Evolutionary conservation across 2,797 vertebrate species (phyloP).

Genomic region (Syngnathus acus): DNA sequence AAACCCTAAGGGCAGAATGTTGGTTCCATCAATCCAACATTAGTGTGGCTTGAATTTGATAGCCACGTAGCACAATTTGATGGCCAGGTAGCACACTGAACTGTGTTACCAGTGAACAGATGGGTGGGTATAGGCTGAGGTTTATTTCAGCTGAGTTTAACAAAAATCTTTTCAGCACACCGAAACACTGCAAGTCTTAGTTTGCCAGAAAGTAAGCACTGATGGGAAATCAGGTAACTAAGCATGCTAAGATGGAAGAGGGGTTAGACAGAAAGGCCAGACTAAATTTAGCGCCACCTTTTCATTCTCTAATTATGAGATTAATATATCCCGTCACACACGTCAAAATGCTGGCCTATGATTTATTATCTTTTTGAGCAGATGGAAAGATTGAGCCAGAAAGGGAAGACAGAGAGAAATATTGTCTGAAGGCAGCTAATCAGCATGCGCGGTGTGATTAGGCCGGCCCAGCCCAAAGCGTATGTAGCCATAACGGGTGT

Average conservation of each 20-base stretch:
- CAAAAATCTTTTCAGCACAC: background rate
- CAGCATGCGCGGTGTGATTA: slow-evolving; percentile 35
- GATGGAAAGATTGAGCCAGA: slow-evolving; percentile 57
- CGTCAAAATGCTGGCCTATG: slow-evolving; percentile 57
- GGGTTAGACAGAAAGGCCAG: slow-evolving; percentile 58
- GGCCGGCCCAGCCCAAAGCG: slow-evolving; percentile 9
- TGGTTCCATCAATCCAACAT: slow-evolving; percentile 47
- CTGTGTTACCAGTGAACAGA: slow-evolving; percentile 25
- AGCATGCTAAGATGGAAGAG: slow-evolving; percentile 5
- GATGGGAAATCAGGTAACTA: background rate
- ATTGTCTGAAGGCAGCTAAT: slow-evolving; percentile 46
- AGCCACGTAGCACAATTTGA: slow-evolving; percentile 30
- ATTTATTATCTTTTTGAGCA: slow-evolving; percentile 58
- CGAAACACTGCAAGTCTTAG: background rate
- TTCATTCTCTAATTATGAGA: slow-evolving; percentile 69
- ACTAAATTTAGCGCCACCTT: slow-evolving; percentile 71
- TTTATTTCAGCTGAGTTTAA: background rate
- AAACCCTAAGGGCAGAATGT: slow-evolving; percentile 48
- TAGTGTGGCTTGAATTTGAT: slow-evolving; percentile 50
- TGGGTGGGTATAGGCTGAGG: slow-evolving; percentile 10
- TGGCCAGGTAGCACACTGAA: background rate
- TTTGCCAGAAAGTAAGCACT: background rate
- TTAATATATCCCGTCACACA: slow-evolving; percentile 68
- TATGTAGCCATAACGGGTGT: slow-evolving; percentile 9
- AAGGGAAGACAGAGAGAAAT: slow-evolving; percentile 25